Evolutionary conservation across 2,797 vertebrate genomes (phyloP), one percentile per base, ranked within the genome.

Genomic region (Molossus molossus): DNA sequence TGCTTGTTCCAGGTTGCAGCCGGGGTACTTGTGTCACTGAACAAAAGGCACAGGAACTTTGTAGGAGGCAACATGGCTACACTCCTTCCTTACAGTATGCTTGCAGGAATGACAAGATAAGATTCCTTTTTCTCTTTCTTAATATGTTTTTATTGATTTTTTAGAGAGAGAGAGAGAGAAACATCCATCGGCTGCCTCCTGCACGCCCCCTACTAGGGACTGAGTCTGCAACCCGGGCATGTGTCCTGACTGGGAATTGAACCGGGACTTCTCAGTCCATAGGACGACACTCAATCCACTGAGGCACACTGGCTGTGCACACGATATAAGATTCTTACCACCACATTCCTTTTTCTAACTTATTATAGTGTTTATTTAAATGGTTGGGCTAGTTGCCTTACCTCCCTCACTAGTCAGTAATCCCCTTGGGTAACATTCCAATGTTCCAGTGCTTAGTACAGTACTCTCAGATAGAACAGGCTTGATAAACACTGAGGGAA

Each of bases 401-500:
- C 58, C 18, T 69, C 21, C 11, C 13, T 8, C 45, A 60, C 76
- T 70, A 15, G 53, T 40, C 23, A 40, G 40, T 84, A 75, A 80
- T 77, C 17, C 81, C 64, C 72, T 90, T 82, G 70, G 55, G 1
- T 57, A 94, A 64, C 48, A 83, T 73, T 69, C 77, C n/a, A 60
- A 40, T 69, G 62, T 70, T 27, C 45, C 50, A 75, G 50, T 62
- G 67, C 72, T 79, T 48, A 60, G 60, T 55, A 67, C 13, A 90
- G 64, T 50, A 73, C 76, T 83, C 81, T 94, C 75, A 84, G 82
- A 29, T 23, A 97, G 69, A 98, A 65, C 3, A 81, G 85, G 7
- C 17, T 96, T 97, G 93, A 96, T 96, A 97, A 93, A 97, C 69
- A 94, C 11, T 53, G 83, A 96, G 80, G 69, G 70, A 72, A 93